These are phyloP conservation scores for Pithys albifrons DNA, from an alignment of 2,113 vertebrate species.

Conservation along the genomic window DNA sequence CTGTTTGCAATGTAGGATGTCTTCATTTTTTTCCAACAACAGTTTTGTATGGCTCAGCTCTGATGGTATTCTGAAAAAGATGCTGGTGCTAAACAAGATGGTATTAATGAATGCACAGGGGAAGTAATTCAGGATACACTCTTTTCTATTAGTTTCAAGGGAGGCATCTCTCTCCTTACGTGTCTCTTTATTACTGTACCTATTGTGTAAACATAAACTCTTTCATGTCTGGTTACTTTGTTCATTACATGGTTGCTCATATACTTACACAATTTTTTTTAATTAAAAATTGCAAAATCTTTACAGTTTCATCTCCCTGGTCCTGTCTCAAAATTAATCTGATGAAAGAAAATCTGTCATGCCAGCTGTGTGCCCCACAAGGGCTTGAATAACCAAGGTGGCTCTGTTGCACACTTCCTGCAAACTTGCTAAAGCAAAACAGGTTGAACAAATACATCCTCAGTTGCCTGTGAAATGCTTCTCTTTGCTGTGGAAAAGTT, in stretches of 20 bases:
- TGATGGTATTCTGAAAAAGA: neutral
- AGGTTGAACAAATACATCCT: neutral
- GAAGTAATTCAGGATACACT: neutral
- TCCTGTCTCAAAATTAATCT: neutral
- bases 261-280: slow-evolving; percentile 3
- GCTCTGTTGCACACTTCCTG: neutral
- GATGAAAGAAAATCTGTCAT: neutral
- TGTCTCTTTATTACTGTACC: neutral
- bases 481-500: neutral
- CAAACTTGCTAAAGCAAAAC: neutral
- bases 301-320: neutral
- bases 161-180: neutral
- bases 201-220: slow-evolving; percentile 26
- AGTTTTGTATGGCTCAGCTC: neutral
- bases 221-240: slow-evolving; percentile 8
- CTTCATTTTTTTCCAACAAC: neutral
- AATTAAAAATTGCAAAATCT: slow-evolving; percentile 53
- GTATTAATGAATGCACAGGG: neutral
- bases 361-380: neutral
- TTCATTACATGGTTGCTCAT: neutral
- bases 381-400: neutral
- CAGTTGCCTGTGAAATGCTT: neutral
- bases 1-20: neutral
- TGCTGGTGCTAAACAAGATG: neutral
- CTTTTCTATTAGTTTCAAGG: neutral